Evolutionary conservation across 1,140 invertebrate genomes (phyloP).

Genomic region (Trachymyrmex septentrionalis): DNA sequence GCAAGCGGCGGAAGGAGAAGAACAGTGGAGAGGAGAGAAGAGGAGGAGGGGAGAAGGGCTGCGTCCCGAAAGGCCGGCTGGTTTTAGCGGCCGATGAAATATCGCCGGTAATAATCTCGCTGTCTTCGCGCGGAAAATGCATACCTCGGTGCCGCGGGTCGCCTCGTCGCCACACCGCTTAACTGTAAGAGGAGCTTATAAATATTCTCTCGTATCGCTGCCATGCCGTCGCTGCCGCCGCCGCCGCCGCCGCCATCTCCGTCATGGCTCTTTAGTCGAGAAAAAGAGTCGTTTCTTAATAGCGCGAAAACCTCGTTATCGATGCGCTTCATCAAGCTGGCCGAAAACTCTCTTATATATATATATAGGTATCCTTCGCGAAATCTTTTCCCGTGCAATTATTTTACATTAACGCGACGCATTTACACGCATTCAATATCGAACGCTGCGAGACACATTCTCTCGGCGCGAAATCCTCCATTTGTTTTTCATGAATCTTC

Average conservation of each 20-base stretch:
- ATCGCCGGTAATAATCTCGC: conserved; percentile 64
- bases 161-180: conserved; percentile 25
- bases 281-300: background rate
- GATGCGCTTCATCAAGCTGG: background rate
- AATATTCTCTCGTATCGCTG: conserved; percentile 58
- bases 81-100: conserved; percentile 65
- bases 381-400: background rate
- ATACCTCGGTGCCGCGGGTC: conserved; percentile 32
- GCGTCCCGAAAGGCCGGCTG: conserved; percentile 44
- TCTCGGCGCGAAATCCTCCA: background rate
- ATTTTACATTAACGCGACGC: background rate
- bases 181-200: conserved; percentile 50
- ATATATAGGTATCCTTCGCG: background rate
- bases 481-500: background rate
- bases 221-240: background rate
- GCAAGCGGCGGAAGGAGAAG: conserved; percentile 19
- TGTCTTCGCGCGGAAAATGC: conserved; percentile 65
- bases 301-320: background rate
- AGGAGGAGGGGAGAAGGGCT: background rate
- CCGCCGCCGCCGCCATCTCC: background rate
- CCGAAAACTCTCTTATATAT: background rate
- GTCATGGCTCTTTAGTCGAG: background rate
- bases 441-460: background rate
- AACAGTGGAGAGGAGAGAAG: no score
- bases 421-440: background rate